Conservation (phyloP, 2,888 invertebrate species). For the Germaria angustata region DNA sequence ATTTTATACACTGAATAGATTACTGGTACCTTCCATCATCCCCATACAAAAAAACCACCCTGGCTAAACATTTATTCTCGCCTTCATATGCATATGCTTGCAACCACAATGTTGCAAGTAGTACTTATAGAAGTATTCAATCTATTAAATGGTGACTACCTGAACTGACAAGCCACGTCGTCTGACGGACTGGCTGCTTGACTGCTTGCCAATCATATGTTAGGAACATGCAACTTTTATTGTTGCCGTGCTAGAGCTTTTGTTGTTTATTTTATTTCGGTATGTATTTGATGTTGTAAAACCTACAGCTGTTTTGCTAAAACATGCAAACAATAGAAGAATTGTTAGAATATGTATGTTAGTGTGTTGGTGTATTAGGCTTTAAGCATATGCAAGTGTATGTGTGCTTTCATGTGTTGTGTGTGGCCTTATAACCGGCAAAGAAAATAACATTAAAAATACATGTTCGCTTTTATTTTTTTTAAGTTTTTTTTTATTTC, state of each 20-base stretch:
- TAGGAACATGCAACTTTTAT: slow-evolving; percentile 57
- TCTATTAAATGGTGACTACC: slow-evolving; percentile 33
- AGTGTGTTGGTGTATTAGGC: not conserved
- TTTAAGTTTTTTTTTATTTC: slow-evolving; percentile 1
- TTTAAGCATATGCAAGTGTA: not conserved
- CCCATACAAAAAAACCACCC: not conserved
- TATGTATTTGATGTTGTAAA: slow-evolving; percentile 40
- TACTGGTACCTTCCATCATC: not conserved
- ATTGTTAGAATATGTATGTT: slow-evolving; percentile 33
- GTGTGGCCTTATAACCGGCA: slow-evolving; percentile 52
- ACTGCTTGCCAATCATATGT: slow-evolving; percentile 58
- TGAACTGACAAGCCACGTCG: no score
- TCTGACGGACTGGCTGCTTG: slow-evolving; percentile 30
- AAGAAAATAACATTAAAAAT: slow-evolving; percentile 23
- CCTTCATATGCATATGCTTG: slow-evolving; percentile 9
- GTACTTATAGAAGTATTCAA: not conserved
- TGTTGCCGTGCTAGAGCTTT: not conserved
- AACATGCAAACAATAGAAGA: slow-evolving; percentile 51
- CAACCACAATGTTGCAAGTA: slow-evolving; percentile 35
- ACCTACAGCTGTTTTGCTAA: slow-evolving; percentile 56
- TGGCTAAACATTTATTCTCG: not conserved
- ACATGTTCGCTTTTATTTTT: slow-evolving; percentile 6
- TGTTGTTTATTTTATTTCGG: slow-evolving; percentile 6
- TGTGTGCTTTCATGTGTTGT: slow-evolving; percentile 23
- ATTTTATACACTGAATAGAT: slow-evolving; percentile 18